Evolutionary conservation across 2,888 invertebrate species (phyloP).

Genomic region (Leptopilina syphax): DNA sequence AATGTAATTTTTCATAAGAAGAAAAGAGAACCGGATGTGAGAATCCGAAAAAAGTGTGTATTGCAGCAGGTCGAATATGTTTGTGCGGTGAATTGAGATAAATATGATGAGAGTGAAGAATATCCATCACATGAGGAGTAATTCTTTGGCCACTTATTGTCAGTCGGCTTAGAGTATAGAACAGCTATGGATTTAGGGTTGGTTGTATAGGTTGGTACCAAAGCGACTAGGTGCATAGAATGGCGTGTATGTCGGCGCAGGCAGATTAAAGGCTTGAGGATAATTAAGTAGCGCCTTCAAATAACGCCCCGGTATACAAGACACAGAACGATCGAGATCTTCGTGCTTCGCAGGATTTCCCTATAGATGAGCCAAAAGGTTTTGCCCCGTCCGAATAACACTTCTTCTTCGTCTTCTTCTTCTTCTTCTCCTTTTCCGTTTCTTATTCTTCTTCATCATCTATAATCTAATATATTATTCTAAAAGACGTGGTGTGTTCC

Average conservation of each 20-base stretch:
- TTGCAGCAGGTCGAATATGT: no score
- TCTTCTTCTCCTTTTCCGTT: constrained; percentile 32
- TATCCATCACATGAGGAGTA: constrained; percentile 20
- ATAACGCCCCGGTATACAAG: constrained; percentile 67
- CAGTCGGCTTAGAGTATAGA: constrained; percentile 24
- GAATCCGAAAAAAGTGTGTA: neutral
- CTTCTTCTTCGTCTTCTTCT: constrained; percentile 20
- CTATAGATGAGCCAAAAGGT: constrained; percentile 53
- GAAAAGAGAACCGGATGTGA: no score
- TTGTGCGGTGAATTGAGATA: constrained; percentile 5
- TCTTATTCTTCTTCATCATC: constrained; percentile 40
- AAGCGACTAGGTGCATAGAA: constrained; percentile 48
- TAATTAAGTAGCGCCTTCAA: constrained; percentile 76
- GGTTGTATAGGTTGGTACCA: constrained; percentile 15
- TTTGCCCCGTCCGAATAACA: constrained; percentile 46
- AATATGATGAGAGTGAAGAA: constrained; percentile 11
- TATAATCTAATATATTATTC: neutral
- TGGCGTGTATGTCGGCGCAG: constrained; percentile 73
- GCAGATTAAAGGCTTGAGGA: constrained; percentile 75
- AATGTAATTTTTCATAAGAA: neutral
- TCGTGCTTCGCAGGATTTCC: constrained; percentile 61
- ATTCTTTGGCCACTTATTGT: constrained; percentile 37
- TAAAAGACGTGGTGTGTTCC: neutral
- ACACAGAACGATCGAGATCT: constrained; percentile 59
- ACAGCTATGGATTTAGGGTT: constrained; percentile 25